Evolutionary conservation across 2,888 invertebrate genomes (phyloP).

Genomic region (Pammene fasciana): DNA sequence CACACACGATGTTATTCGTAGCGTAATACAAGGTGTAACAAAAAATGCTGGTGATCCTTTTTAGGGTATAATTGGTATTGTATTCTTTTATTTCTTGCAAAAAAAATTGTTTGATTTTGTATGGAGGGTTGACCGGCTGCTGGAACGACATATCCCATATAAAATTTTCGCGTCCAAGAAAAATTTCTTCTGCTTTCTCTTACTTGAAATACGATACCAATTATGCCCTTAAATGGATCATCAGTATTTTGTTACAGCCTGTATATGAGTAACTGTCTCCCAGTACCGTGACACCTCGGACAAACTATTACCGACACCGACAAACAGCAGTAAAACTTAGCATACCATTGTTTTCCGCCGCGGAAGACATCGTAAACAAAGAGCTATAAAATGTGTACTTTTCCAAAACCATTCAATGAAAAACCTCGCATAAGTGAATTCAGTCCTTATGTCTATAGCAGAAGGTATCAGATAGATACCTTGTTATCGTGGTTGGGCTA

Average conservation of each 20-base stretch:
- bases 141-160: too few relatives aligned
- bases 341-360: constrained; percentile 32
- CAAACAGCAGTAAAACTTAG: constrained; percentile 27
- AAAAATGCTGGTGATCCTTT: too few relatives aligned
- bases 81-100: too few relatives aligned
- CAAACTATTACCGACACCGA: constrained; percentile 7
- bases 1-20: not conserved
- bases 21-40: too few relatives aligned
- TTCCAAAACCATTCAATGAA: not conserved
- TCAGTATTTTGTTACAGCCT: not conserved
- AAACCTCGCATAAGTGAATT: not conserved
- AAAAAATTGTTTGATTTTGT: too few relatives aligned
- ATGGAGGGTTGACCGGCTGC: too few relatives aligned
- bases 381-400: constrained; percentile 28
- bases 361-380: constrained; percentile 29
- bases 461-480: not conserved
- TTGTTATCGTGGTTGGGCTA: constrained; percentile 4
- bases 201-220: too few relatives aligned
- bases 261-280: constrained; percentile 10
- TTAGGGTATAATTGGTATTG: too few relatives aligned
- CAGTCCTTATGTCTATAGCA: not conserved
- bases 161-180: too few relatives aligned
- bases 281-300: constrained; percentile 18
- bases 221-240: too few relatives aligned
- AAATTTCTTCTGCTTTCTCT: too few relatives aligned